Evolutionary conservation across 1,140 invertebrate genomes (phyloP).

Genomic region (Drosophila yakuba): DNA sequence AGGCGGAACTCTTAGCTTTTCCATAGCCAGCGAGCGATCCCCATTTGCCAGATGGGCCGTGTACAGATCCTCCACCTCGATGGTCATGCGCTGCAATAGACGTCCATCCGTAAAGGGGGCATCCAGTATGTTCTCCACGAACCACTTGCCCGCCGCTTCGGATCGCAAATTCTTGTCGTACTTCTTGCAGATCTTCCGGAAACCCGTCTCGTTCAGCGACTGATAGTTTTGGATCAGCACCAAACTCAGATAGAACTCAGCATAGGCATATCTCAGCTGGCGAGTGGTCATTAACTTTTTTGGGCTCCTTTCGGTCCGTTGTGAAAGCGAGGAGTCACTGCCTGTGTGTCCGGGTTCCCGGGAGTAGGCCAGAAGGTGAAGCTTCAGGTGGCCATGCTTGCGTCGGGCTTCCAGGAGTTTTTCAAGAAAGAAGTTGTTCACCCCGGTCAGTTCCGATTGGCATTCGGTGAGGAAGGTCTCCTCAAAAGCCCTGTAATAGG

Average conservation of each 20-base stretch:
- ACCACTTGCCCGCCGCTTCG: slow-evolving; percentile 27
- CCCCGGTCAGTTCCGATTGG: slow-evolving; percentile 96
- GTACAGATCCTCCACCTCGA: slow-evolving; percentile 88
- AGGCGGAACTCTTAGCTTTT: slow-evolving; percentile 89
- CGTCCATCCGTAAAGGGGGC: slow-evolving; percentile 47
- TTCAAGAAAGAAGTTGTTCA: slow-evolving; percentile 98
- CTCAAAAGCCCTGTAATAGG: slow-evolving; percentile 95
- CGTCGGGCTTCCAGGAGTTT: slow-evolving; percentile 98
- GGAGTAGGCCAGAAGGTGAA: slow-evolving; percentile 87
- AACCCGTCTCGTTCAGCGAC: slow-evolving; percentile 99
- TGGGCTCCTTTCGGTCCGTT: background rate
- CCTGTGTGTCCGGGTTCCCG: slow-evolving; percentile 21
- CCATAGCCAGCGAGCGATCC: slow-evolving; percentile 90
- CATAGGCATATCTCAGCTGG: slow-evolving; percentile 98
- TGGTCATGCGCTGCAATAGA: slow-evolving; percentile 85
- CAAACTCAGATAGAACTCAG: slow-evolving; percentile 98
- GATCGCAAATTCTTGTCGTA: slow-evolving; percentile 93
- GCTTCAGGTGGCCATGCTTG: slow-evolving; percentile 95
- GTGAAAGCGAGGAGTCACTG: slow-evolving; percentile 33
- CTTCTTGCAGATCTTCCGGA: slow-evolving; percentile 99
- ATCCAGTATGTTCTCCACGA: slow-evolving; percentile 18
- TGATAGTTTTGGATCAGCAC: slow-evolving; percentile 96
- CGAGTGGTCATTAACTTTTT: slow-evolving; percentile 86
- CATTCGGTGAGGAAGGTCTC: slow-evolving; percentile 97
- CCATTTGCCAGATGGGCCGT: slow-evolving; percentile 89